These are phyloP conservation scores for Sigmodon hispidus DNA, from an alignment of 2,113 vertebrate genomes.

Conservation along the genomic window DNA sequence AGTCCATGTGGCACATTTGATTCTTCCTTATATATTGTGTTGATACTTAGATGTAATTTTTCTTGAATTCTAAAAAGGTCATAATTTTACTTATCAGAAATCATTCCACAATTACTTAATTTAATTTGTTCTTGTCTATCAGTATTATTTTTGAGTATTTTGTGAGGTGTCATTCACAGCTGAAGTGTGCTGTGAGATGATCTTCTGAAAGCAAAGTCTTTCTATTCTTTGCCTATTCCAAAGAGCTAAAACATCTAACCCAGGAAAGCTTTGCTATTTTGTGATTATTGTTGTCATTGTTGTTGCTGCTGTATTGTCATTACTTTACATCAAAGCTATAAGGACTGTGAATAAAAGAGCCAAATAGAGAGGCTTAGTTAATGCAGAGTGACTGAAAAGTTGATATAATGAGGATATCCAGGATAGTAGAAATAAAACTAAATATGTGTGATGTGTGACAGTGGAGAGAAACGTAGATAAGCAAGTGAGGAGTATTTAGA, in stretches of 20 bases:
- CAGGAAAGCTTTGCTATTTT: constrained; percentile 70
- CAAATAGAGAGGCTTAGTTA: constrained; percentile 18
- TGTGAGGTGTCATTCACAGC: constrained; percentile 47
- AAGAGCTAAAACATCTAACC: constrained; percentile 71
- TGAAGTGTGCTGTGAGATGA: constrained; percentile 44
- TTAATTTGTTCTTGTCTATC: constrained; percentile 68
- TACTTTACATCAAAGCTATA: constrained; percentile 58
- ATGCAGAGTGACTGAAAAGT: constrained; percentile 3
- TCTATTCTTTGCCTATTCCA: constrained; percentile 69
- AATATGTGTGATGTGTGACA: not conserved
- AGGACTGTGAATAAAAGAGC: constrained; percentile 70
- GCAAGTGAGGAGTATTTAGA: not conserved
- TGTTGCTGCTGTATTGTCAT: constrained; percentile 43
- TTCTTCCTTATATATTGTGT: constrained; percentile 76
- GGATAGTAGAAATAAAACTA: constrained; percentile 25
- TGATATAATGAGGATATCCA: constrained; percentile 28
- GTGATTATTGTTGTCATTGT: constrained; percentile 22
- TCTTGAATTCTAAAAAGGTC: not conserved
- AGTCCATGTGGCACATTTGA: constrained; percentile 83
- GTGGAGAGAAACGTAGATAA: not conserved
- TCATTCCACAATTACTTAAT: constrained; percentile 76
- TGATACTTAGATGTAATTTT: constrained; percentile 77
- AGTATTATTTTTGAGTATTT: constrained; percentile 73
- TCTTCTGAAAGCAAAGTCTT: constrained; percentile 65
- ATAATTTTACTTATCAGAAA: constrained; percentile 76